Conservation (phyloP, 2,888 invertebrate species). For the Allygus modestus region DNA sequence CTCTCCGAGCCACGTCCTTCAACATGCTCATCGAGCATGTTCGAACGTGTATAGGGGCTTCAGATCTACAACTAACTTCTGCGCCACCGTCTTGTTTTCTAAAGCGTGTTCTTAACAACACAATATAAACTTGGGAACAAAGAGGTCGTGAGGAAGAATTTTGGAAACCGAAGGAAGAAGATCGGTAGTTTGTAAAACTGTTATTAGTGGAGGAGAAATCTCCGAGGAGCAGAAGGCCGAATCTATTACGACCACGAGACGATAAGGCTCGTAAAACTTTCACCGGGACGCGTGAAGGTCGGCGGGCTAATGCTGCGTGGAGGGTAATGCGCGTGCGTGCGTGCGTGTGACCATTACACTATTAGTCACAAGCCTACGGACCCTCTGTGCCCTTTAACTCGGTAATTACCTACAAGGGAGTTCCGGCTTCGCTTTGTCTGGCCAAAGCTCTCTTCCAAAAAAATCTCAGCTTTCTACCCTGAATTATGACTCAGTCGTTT, state of each 20-base stretch:
- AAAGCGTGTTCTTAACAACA: no score
- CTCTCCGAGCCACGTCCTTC: no score
- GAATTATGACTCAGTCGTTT: no score
- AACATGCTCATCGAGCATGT: no score
- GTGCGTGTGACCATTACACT: slow-evolving; percentile 37
- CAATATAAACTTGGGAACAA: not conserved
- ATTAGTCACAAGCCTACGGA: slow-evolving; percentile 20
- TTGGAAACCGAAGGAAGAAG: not conserved
- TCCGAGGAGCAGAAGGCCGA: slow-evolving; percentile 11
- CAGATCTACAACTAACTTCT: no score
- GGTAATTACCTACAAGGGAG: not conserved
- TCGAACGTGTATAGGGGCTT: no score
- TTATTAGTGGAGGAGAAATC: slow-evolving; percentile 42
- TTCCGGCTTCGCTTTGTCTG: slow-evolving; percentile 2
- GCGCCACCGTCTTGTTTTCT: no score
- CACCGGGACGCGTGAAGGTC: slow-evolving; percentile 20
- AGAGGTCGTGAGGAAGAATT: not conserved
- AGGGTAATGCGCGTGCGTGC: slow-evolving; percentile 27
- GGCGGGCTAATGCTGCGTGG: no score
- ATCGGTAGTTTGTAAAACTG: slow-evolving; percentile 19
- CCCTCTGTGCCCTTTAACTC: slow-evolving; percentile 11
- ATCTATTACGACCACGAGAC: slow-evolving; percentile 29
- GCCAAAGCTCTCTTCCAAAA: not conserved
- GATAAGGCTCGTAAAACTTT: slow-evolving; percentile 10
- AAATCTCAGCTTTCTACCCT: no score